These are phyloP conservation scores for Podiceps cristatus DNA, from an alignment of 2,113 vertebrate genomes.

Conservation along the genomic window DNA sequence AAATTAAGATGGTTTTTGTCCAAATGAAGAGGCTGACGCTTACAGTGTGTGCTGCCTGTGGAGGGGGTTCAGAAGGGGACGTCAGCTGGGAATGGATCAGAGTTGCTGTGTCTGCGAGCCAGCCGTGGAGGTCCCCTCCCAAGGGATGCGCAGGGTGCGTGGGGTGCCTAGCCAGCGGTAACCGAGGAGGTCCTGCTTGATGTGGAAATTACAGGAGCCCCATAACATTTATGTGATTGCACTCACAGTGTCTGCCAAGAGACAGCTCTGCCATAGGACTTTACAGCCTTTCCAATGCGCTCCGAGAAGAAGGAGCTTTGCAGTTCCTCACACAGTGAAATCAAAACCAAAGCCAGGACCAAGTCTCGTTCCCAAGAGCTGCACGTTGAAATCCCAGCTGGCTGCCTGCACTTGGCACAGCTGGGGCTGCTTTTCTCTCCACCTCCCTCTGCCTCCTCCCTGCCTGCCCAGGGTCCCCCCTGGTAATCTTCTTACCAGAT, in stretches of 20 bases:
- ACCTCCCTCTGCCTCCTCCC: not conserved
- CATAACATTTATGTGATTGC: not conserved
- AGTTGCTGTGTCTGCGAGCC: not conserved
- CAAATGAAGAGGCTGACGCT: not conserved
- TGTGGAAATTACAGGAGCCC: not conserved
- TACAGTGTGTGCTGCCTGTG: not conserved
- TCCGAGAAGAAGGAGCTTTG: not conserved
- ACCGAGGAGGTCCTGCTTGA: not conserved
- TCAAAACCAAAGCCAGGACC: not conserved
- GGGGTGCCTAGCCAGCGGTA: not conserved
- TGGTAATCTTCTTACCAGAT: not conserved
- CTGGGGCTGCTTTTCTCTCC: not conserved
- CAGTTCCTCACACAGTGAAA: not conserved
- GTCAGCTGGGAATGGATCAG: not conserved
- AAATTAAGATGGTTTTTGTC: not conserved
- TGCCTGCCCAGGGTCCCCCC: not conserved
- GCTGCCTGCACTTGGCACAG: not conserved
- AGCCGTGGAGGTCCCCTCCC: not conserved
- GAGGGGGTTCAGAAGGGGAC: not conserved
- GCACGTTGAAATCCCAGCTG: not conserved
- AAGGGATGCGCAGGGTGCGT: fast-evolving
- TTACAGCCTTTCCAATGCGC: not conserved
- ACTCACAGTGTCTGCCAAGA: not conserved
- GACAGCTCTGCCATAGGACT: not conserved
- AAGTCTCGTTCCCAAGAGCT: not conserved